Base-by-base conservation (phyloP, 2,888 invertebrate species). In the Tupiocoris notatus region DNA sequence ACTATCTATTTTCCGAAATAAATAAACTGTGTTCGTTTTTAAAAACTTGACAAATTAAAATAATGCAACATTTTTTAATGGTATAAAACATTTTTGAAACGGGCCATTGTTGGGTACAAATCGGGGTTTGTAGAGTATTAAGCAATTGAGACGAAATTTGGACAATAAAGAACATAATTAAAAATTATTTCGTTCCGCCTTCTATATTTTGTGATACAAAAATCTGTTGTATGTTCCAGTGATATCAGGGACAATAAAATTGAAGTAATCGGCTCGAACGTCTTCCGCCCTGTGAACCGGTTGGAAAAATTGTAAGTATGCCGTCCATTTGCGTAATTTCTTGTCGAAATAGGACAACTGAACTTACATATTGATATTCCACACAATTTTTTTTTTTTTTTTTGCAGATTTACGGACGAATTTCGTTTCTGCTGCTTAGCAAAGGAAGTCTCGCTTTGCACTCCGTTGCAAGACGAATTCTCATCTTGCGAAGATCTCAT, bases 401-500 rank as follows among this genome's bases (percentile, higher is more conserved):
- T 1, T 25, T 54, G 1, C 65, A 83, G 83, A 71, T 68, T 81
- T 22, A 82, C 82, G 0, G 83, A 82, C 71, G 83, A 82, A 77
- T 83, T 83, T 73, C 79, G 83, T 54, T 82, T 83, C 75, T 83
- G 83, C 77, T 83, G 83, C 77, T 77, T 82, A 66, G 82, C 81
- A 0, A 74, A 78, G 54, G 75, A 80, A 57, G 76, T 79, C 0
- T 71, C 64, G 17, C 62, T 59, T 7, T 84, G 84, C 74, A 78
- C 80, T 3, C 84, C 84, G 0, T 80, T 80, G n/a, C 81, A 83
- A 0, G 84, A 84, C 78, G 84, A 84, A 78, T 84, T 84, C 78
- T 84, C 84, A 23, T 84, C 84, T 16, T 84, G 84, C 78, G 84
- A 84, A 77, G 84, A 84, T 79, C 81, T 84, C 68, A 84, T 84